phyloP scores from a whole-genome alignment of 1,140 invertebrate genomes.

The Zaprionus capensis region DNA sequence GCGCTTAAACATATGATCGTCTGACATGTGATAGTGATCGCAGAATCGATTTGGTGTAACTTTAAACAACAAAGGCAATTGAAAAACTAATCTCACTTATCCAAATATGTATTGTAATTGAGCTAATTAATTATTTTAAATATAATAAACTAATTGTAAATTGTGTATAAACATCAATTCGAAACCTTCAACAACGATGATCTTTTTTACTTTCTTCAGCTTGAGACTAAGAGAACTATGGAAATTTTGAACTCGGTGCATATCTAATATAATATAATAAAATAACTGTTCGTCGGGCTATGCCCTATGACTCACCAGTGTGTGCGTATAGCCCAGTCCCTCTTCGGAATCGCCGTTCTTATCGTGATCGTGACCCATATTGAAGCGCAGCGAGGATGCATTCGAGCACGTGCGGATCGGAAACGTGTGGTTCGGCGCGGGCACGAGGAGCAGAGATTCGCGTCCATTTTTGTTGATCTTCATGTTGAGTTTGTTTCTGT shows the following conservation, averaged over 20 bases:
- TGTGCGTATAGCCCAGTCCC: slow-evolving; percentile 91
- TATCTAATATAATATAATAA: no score
- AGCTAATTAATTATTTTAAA: background rate
- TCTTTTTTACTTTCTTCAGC: no score
- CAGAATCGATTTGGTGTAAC: background rate
- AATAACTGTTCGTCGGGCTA: no score
- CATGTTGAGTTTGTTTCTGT: slow-evolving; percentile 43
- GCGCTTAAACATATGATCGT: slow-evolving; percentile 29
- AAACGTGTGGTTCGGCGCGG: slow-evolving; percentile 41
- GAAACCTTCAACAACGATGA: no score
- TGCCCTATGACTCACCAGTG: slow-evolving; percentile 88
- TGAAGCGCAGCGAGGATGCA: slow-evolving; percentile 64
- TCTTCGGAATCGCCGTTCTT: slow-evolving; percentile 85
- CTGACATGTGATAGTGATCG: slow-evolving; percentile 25
- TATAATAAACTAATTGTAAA: background rate
- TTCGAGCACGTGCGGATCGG: slow-evolving; percentile 71
- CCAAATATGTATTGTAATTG: background rate
- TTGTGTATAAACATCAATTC: background rate
- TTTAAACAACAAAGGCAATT: background rate
- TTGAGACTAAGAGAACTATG: no score
- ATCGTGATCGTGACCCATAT: slow-evolving; percentile 62
- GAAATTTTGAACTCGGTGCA: no score
- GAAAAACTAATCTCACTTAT: background rate
- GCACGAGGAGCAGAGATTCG: slow-evolving; percentile 68
- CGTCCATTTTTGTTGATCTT: slow-evolving; percentile 61